phyloP scores from a whole-genome alignment of 2,888 invertebrate genomes.

The Oligia latruncula region DNA sequence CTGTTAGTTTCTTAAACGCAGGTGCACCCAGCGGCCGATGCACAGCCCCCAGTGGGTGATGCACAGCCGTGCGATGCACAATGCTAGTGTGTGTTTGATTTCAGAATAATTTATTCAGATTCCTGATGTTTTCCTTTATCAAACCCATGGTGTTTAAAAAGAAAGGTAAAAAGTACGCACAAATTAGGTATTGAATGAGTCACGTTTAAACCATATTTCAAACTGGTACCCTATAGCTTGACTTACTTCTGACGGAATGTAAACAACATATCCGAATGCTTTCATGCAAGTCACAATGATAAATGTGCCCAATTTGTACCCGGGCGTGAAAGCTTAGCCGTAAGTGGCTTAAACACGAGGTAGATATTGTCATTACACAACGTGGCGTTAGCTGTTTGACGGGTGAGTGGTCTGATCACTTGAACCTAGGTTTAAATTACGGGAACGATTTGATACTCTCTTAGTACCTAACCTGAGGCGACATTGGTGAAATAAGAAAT shows the following conservation, averaged over 20 bases:
- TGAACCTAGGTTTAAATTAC: constrained; percentile 28
- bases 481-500: background rate
- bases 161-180: background rate
- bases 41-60: background rate
- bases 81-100: background rate
- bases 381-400: constrained; percentile 18
- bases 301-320: constrained; percentile 55
- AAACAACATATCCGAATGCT: constrained; percentile 30
- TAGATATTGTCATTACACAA: constrained; percentile 53
- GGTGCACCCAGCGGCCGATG: background rate
- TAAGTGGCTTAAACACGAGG: constrained; percentile 46
- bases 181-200: background rate
- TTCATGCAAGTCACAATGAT: constrained; percentile 50
- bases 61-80: background rate
- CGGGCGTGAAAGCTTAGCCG: constrained; percentile 43
- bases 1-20: background rate
- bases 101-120: background rate
- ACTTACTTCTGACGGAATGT: constrained; percentile 6
- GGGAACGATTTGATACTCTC: background rate
- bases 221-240: background rate
- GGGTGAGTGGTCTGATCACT: constrained; percentile 14
- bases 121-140: background rate
- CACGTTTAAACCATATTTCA: background rate
- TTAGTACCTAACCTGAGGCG: background rate
- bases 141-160: background rate